A percentile compares a stretch with the other conserved stretches of the same genome.
These are phyloP conservation scores for Paraplagusia blochii DNA, from an alignment of 2,113 vertebrate genomes.

Conservation along the genomic window DNA sequence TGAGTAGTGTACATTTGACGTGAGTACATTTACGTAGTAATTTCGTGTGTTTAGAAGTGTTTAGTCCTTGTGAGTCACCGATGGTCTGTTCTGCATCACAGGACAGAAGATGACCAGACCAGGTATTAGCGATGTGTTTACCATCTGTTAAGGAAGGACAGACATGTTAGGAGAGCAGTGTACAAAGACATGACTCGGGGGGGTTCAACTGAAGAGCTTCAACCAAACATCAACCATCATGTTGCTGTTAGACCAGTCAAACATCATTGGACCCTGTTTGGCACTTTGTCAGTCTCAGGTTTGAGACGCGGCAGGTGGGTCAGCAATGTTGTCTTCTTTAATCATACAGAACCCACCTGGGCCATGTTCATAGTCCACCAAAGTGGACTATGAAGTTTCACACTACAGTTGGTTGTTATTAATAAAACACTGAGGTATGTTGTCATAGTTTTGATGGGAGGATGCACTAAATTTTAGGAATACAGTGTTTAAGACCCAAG, in stretches of 20 bases:
- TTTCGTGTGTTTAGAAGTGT: slow-evolving; percentile 44
- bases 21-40: slow-evolving; percentile 11
- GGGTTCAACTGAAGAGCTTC: slow-evolving; percentile 32
- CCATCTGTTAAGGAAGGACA: slow-evolving; percentile 64
- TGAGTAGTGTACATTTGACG: slow-evolving; percentile 13
- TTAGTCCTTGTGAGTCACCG: slow-evolving; percentile 41
- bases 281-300: slow-evolving; percentile 15
- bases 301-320: slow-evolving; percentile 8
- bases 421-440: slow-evolving; percentile 3
- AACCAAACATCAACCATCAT: slow-evolving; percentile 33
- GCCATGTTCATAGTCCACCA: too few relatives aligned
- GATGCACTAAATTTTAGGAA: background rate
- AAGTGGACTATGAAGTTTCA: background rate
- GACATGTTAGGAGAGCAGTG: slow-evolving; percentile 40
- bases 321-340: slow-evolving; percentile 11
- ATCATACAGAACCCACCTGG: slow-evolving; percentile 19
- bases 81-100: slow-evolving; percentile 48
- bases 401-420: background rate
- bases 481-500: slow-evolving; percentile 4
- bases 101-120: slow-evolving; percentile 52
- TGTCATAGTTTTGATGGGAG: slow-evolving; percentile 1
- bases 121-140: slow-evolving; percentile 59
- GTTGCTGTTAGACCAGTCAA: slow-evolving; percentile 32
- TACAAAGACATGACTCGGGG: slow-evolving; percentile 3
- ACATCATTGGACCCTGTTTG: slow-evolving; percentile 4